Evolutionary conservation across 2,797 vertebrate genomes (phyloP), one percentile per base, ranked within the genome.

Genomic region (Crenichthys baileyi): DNA sequence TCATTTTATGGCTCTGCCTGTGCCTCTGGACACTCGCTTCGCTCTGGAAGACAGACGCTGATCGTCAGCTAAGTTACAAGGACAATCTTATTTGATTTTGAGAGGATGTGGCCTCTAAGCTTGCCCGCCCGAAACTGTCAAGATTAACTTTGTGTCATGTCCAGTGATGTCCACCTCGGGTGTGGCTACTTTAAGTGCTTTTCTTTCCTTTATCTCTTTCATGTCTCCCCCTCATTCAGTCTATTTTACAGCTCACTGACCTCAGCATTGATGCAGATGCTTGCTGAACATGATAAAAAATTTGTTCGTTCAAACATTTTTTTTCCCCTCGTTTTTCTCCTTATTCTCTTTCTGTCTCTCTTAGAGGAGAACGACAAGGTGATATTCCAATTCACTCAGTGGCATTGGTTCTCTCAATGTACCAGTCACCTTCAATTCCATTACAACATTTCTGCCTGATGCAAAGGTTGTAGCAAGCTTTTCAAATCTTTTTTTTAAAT

Each of bases 21-120:
- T 83, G 87, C 90, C 88, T 88, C 83, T 41, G 87, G 92, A 92
- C 86, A 88, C 80, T 65, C 15, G 13, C 48, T 70, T 70, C n/a
- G 55, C 83, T 85, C 84, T 72, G 39, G 55, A 91, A 91, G 93
- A 93, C 85, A 79, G 93, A 93, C 91, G 89, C 83, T 46, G 77
- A 90, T 91, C 77, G 84, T 91, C 87, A 85, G 87, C 75, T 78
- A 36, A 71, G 79, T 93, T 84, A 75, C 77, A 88, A 79, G 81
- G 85, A 91, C 92, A 93, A 92, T 92, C 81, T 84, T 82, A 89
- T 89, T 79, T 72, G 88, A 91, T 90, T 91, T 89, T 12, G 63
- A 78, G 80, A 89, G 89, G 83, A 91, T 90, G 88, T 83, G 86
- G 79, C 87, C 90, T 85, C 78, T 80, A 79, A 90, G 86, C 89